phyloP scores from a whole-genome alignment of 2,888 invertebrate genomes.

The Archips crataeganus region DNA sequence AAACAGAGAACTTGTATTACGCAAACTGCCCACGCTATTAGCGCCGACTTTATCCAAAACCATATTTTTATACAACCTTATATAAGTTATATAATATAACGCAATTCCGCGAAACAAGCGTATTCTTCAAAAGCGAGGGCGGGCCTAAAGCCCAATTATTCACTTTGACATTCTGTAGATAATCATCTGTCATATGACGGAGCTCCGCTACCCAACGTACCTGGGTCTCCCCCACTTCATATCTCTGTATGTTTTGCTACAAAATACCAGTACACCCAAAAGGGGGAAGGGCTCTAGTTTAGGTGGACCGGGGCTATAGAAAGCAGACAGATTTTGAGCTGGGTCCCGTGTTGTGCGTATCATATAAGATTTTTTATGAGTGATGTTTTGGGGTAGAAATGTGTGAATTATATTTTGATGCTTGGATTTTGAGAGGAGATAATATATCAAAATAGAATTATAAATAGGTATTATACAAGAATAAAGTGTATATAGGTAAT shows the following conservation, averaged over 20 bases:
- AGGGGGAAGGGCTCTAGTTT: conserved; percentile 49
- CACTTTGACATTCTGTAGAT: conserved; percentile 84
- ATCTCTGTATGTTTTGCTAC: conserved; percentile 12
- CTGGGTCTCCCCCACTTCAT: conserved; percentile 56
- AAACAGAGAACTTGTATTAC: too few species aligned
- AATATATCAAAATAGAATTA: background rate
- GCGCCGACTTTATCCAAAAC: background rate
- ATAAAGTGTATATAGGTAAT: too few species aligned
- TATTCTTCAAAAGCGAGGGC: conserved; percentile 57
- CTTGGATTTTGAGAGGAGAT: background rate
- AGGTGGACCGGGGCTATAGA: conserved; percentile 62
- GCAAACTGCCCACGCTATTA: too few species aligned
- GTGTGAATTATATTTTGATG: conserved; percentile 4
- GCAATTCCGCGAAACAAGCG: conserved; percentile 15
- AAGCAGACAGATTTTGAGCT: conserved; percentile 72
- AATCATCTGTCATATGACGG: conserved; percentile 83
- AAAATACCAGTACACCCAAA: background rate
- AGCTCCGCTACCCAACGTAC: conserved; percentile 62
- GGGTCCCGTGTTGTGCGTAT: conserved; percentile 71
- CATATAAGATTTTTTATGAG: conserved; percentile 67
- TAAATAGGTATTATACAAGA: too few species aligned
- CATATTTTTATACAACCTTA: background rate
- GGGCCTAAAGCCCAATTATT: conserved; percentile 82
- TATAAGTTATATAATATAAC: background rate
- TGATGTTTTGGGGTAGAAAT: conserved; percentile 19